Evolutionary conservation across 92 coral and sea anemone species (phyloP).

Genomic region (Anthopleura xanthogrammica): DNA sequence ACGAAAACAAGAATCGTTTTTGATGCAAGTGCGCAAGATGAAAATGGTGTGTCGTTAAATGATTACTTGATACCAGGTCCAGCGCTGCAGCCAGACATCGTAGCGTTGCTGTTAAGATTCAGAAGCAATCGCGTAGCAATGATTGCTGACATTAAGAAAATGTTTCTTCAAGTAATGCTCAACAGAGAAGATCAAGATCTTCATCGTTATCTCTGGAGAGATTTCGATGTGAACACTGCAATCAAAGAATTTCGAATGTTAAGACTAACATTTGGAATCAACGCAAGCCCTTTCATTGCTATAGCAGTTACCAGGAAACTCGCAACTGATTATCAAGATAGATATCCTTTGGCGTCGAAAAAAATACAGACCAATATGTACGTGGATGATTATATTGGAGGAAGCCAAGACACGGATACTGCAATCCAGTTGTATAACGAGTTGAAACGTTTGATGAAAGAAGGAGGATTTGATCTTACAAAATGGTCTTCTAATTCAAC

Average conservation of each 20-base stretch:
- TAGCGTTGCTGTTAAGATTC: conserved; percentile 33
- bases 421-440: conserved; percentile 31
- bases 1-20: conserved; percentile 45
- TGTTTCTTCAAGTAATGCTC: conserved; percentile 18
- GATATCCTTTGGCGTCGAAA: conserved; percentile 4
- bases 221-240: conserved; percentile 10
- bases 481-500: neutral
- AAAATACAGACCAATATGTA: conserved; percentile 14
- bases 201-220: conserved; percentile 19
- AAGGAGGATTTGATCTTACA: conserved; percentile 16
- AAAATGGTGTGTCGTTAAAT: conserved; percentile 38
- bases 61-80: conserved; percentile 42
- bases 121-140: conserved; percentile 35
- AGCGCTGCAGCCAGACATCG: conserved; percentile 40
- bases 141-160: conserved; percentile 30
- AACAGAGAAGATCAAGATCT: conserved; percentile 13
- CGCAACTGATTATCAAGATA: conserved; percentile 6
- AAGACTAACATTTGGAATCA: conserved; percentile 17
- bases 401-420: conserved; percentile 38
- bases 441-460: conserved; percentile 9
- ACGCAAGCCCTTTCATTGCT: conserved; percentile 10
- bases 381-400: conserved; percentile 42
- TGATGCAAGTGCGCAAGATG: conserved; percentile 38
- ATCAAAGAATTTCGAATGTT: conserved; percentile 7
- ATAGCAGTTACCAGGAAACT: conserved; percentile 12